Conservation (phyloP, 30 jellyfish, hydroid and myxozoan species). For the Morbakka virulenta region DNA sequence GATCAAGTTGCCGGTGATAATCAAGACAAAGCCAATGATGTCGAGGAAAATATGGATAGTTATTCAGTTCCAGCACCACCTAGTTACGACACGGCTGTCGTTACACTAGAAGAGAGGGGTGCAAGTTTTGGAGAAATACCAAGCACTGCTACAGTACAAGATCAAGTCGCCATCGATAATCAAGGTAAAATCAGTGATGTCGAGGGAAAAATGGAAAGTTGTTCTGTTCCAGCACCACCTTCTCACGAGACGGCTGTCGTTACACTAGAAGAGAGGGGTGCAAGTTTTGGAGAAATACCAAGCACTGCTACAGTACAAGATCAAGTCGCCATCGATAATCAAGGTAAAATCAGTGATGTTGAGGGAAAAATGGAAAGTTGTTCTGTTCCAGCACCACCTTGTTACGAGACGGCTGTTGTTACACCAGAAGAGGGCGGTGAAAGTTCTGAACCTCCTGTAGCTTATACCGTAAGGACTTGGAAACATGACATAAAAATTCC, state of each 20-base stretch:
- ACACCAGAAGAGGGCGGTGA: background rate
- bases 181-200: background rate
- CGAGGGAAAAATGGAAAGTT: background rate
- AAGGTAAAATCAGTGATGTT: background rate
- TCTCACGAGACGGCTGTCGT: background rate
- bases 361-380: background rate
- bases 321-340: background rate
- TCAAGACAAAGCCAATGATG: too few species aligned
- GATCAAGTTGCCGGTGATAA: background rate
- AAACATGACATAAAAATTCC: background rate
- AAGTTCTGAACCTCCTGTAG: background rate
- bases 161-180: background rate
- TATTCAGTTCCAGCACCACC: background rate
- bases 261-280: background rate
- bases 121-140: background rate
- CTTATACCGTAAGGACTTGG: background rate
- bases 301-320: background rate
- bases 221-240: constrained; percentile 32
- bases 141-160: background rate
- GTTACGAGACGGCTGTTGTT: background rate
- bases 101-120: background rate
- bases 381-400: constrained; percentile 33
- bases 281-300: background rate
- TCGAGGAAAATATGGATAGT: background rate
- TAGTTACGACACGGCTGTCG: background rate